phyloP scores from a whole-genome alignment of 2,797 vertebrate genomes.

The Nasua narica region DNA sequence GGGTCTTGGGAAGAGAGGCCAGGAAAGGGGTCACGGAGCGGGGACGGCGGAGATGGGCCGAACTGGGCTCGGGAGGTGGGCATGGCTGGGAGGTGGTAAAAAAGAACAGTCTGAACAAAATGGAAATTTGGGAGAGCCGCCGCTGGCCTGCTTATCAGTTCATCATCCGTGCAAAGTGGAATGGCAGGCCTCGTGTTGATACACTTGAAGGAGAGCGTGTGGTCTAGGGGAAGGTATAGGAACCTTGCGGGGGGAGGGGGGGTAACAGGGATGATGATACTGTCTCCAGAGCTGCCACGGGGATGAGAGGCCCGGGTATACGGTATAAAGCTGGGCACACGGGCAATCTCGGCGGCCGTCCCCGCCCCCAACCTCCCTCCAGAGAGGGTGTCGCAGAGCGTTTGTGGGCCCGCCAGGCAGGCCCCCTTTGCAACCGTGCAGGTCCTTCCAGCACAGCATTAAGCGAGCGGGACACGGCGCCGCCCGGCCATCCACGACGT shows the following conservation, averaged over 20 bases:
- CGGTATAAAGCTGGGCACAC: not conserved
- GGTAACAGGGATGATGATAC: not conserved
- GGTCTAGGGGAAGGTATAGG: not conserved
- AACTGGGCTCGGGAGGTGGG: not conserved
- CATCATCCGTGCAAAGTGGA: not conserved
- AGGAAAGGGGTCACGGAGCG: not conserved
- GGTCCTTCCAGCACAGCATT: not conserved
- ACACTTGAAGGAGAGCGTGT: not conserved
- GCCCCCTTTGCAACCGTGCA: not conserved
- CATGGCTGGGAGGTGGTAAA: not conserved
- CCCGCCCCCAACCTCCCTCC: not conserved
- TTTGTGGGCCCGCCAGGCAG: not conserved
- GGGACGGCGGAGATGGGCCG: rapidly evolving
- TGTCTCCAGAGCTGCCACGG: not conserved
- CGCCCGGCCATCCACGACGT: slow-evolving; percentile 13
- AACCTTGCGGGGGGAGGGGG: not conserved
- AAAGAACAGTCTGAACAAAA: not conserved
- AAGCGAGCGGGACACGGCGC: slow-evolving; percentile 47
- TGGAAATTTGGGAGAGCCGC: not conserved
- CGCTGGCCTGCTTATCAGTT: not conserved
- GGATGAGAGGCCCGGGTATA: not conserved
- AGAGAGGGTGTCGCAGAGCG: not conserved
- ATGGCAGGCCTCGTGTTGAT: not conserved
- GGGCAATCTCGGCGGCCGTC: not conserved
- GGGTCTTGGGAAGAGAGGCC: not conserved